These are phyloP conservation scores for Eubasilissa regina DNA, from an alignment of 1,140 invertebrate species.

Conservation along the genomic window DNA sequence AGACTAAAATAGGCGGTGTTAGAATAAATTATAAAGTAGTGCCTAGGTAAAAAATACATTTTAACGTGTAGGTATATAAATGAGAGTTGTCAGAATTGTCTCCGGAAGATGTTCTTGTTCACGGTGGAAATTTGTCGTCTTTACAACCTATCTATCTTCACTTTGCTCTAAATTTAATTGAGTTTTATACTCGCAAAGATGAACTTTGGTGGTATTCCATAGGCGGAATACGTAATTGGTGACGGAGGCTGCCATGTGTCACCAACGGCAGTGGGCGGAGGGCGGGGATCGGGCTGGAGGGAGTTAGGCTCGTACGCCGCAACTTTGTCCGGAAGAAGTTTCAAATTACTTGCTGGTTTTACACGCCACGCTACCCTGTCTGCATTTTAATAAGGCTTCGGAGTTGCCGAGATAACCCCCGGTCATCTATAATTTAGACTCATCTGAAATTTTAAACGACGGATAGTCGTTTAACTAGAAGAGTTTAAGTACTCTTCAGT, in stretches of 20 bases:
- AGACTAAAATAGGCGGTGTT: too few relatives aligned
- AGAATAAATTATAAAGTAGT: too few relatives aligned
- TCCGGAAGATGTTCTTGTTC: too few relatives aligned
- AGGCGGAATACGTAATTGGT: conserved; percentile 14
- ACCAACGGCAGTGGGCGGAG: not conserved
- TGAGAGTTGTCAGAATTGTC: too few relatives aligned
- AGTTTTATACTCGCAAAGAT: not conserved
- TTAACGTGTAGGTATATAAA: too few relatives aligned
- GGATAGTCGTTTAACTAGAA: not conserved
- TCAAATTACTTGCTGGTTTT: conserved; percentile 45
- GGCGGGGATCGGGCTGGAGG: not conserved
- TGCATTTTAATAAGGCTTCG: conserved; percentile 38
- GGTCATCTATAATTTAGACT: conserved; percentile 19
- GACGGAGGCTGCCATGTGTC: conserved; percentile 37
- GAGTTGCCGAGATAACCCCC: conserved; percentile 7
- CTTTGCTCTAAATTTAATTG: not conserved
- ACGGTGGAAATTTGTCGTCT: not conserved
- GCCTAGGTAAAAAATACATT: too few relatives aligned
- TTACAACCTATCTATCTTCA: not conserved
- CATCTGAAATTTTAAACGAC: conserved; percentile 11
- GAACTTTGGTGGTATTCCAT: conserved; percentile 8
- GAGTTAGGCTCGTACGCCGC: not conserved
- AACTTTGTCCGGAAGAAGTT: conserved; percentile 39
- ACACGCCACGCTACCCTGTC: conserved; percentile 32
- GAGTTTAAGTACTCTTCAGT: too few relatives aligned